A percentile compares a stretch with the other conserved stretches of the same genome.
phyloP scores from a whole-genome alignment of 1,140 invertebrate genomes.

The Plectrocnemia conspersa region DNA sequence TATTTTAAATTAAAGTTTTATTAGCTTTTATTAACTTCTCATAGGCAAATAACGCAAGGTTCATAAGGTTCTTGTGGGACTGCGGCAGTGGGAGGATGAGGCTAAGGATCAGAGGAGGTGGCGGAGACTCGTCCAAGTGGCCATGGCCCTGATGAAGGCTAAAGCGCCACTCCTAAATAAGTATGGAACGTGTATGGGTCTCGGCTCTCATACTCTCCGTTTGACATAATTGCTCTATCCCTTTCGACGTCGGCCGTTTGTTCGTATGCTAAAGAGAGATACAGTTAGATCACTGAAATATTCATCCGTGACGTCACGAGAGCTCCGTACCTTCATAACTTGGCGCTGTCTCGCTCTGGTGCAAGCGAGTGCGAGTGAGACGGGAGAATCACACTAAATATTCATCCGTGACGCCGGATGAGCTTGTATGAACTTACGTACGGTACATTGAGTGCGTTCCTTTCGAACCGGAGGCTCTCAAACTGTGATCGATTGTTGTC shows the following conservation, averaged over 20 bases:
- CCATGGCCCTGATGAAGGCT: no score
- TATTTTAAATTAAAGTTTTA: no score
- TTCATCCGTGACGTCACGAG: slow-evolving; percentile 21
- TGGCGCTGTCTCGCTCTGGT: neutral
- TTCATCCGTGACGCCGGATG: slow-evolving; percentile 22
- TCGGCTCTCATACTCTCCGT: neutral
- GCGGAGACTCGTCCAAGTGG: no score
- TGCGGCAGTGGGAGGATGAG: no score
- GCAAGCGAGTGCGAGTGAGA: neutral
- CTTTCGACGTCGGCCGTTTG: neutral
- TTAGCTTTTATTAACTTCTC: no score
- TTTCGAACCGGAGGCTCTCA: slow-evolving; percentile 10
- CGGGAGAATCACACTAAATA: slow-evolving; percentile 12
- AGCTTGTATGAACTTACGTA: slow-evolving; percentile 21
- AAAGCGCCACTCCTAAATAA: neutral
- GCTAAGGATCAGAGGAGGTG: no score
- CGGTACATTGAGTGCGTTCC: slow-evolving; percentile 23
- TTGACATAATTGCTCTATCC: slow-evolving; percentile 7
- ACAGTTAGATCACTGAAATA: slow-evolving; percentile 16
- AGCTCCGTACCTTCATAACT: slow-evolving; percentile 16
- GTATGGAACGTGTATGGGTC: slow-evolving; percentile 8
- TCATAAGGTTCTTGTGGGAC: no score
- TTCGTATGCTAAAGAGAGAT: slow-evolving; percentile 8
- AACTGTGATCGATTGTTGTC: neutral
- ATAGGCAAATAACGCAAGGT: no score